phyloP scores from a whole-genome alignment of 2,113 vertebrate genomes.

The Lampris megalopsis region DNA sequence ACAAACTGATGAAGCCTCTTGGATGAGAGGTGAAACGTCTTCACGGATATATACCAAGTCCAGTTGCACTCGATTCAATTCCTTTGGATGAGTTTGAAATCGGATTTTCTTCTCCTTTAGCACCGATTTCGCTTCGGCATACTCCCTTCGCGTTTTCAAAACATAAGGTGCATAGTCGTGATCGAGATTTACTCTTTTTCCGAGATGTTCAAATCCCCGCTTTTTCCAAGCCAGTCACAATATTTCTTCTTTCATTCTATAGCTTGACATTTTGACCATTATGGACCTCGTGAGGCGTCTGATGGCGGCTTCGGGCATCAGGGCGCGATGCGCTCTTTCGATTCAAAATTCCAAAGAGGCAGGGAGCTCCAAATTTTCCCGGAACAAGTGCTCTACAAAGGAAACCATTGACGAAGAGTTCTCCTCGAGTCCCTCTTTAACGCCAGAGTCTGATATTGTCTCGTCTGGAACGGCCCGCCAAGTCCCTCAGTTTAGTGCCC shows the following conservation, averaged over 20 bases:
- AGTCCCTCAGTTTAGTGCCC: conserved; percentile 15
- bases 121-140: not conserved
- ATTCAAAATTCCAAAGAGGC: too few relatives aligned
- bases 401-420: too few relatives aligned
- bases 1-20: too few relatives aligned
- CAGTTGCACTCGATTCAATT: too few relatives aligned
- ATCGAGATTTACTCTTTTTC: not conserved
- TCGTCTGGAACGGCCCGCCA: not conserved
- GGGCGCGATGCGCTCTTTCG: too few relatives aligned
- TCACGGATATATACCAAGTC: too few relatives aligned
- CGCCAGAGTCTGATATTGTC: conserved; percentile 15
- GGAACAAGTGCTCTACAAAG: too few relatives aligned
- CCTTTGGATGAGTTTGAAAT: too few relatives aligned
- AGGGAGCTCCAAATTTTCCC: too few relatives aligned
- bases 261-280: not conserved
- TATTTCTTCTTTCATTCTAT: not conserved
- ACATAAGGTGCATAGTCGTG: not conserved
- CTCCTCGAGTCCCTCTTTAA: not conserved
- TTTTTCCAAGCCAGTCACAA: not conserved
- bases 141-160: not conserved
- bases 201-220: not conserved
- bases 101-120: not conserved
- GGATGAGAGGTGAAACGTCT: too few relatives aligned
- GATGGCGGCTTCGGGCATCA: not conserved
- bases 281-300: not conserved